Evolutionary conservation across 92 coral and sea anemone species (phyloP).

Genomic region (Epizoanthus stellaris): DNA sequence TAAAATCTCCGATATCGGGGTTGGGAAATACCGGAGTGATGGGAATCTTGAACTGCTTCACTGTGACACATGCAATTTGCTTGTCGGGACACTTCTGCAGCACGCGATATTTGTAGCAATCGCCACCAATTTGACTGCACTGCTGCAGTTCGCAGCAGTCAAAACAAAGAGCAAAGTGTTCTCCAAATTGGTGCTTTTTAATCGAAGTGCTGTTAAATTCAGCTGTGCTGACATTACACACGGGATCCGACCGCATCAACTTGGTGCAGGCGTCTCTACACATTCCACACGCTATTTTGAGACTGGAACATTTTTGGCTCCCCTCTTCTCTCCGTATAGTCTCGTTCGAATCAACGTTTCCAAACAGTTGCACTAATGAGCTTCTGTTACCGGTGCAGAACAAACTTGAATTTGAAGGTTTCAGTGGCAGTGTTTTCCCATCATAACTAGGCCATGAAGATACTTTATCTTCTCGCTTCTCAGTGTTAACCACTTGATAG

Average conservation of each 20-base stretch:
- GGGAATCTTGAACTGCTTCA: constrained; percentile 57
- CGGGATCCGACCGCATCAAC: constrained; percentile 46
- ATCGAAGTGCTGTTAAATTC: constrained; percentile 9
- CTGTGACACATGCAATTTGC: constrained; percentile 64
- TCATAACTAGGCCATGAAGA: constrained; percentile 69
- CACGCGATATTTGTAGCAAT: constrained; percentile 60
- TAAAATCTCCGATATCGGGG: constrained; percentile 53
- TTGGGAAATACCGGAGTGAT: constrained; percentile 64
- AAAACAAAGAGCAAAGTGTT: constrained; percentile 77
- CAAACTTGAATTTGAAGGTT: constrained; percentile 31
- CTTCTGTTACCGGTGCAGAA: constrained; percentile 70
- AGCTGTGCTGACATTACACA: constrained; percentile 52
- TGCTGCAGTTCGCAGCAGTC: constrained; percentile 73
- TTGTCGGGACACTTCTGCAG: constrained; percentile 46
- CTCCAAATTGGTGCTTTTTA: constrained; percentile 61
- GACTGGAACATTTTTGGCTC: constrained; percentile 45
- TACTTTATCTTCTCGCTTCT: constrained; percentile 37
- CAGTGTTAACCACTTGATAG: constrained; percentile 51
- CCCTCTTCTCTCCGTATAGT: constrained; percentile 61
- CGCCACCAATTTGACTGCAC: constrained; percentile 65
- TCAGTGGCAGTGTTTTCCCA: background rate
- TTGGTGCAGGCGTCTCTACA: constrained; percentile 67
- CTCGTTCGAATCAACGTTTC: constrained; percentile 39
- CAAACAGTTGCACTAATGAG: constrained; percentile 65
- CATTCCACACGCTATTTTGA: constrained; percentile 49